Base-by-base conservation (phyloP, 2,888 invertebrate genomes). In the Chamaedrilus cognettii region DNA sequence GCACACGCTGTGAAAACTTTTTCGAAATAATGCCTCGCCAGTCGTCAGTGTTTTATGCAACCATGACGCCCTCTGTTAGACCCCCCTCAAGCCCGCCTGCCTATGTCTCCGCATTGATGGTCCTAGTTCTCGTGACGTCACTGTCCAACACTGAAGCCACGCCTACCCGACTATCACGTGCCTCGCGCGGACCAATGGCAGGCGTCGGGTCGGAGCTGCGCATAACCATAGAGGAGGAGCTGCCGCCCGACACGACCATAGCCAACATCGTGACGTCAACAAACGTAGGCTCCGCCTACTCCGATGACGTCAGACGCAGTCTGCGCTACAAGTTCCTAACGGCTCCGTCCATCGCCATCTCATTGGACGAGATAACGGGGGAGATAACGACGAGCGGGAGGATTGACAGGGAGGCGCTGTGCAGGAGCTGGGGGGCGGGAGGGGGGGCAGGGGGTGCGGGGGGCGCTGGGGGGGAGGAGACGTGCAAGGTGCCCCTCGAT, bases 341-440 rank as follows among this genome's bases (percentile, higher is more conserved):
- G 4, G 34, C 51, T 26, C 69, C 68, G 11, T 35, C 58, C 26
- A 55, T 62, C 28, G 35, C 49, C 51, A 68, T 74, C 35, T 49
- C 49, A 15, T 26, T 74, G 1, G 68, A 74, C 49, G 64, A 67
- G 31, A 23, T 28, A 30, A 67, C 67, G 15, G 74, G 74, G 23
- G 61, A 59, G 3, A 49, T 74, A n/a, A 50, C 55, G 32, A 72
- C 70, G 1, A 60, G 49, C 3, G 68, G 65, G n/a, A 57, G 71
- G 55, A 64, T 74, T 15, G 74, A 74, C 62, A 64, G 74, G n/a
- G 74, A 74, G 50, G 32, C 60, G 15, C 42, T 70, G 5, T 66
- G 66, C 35, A 33, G 42, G 42, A 51, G 49, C 31, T 23, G 26
- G n/a, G 63, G 63, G 28, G 23, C 28, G 4, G 51, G 61, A 23